A percentile compares a stretch with the other conserved stretches of the same genome.
phyloP scores from a whole-genome alignment of 2,797 vertebrate genomes.

The Euthynnus affinis region DNA sequence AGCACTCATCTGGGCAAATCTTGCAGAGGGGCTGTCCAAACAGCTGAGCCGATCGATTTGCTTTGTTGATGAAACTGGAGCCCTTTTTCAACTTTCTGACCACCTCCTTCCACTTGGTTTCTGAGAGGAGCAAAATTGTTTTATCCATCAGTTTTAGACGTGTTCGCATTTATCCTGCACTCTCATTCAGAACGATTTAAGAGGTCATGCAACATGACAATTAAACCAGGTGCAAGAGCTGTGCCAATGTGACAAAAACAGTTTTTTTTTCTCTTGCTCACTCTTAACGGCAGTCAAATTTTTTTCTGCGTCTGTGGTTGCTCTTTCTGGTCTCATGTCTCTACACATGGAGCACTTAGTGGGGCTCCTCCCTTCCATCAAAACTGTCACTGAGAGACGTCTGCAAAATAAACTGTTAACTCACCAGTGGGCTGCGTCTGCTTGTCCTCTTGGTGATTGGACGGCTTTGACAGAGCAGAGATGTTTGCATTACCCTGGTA shows the following conservation, averaged over 20 bases:
- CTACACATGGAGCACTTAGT: slow-evolving; percentile 13
- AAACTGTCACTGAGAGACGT: background rate
- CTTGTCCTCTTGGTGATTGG: slow-evolving; percentile 82
- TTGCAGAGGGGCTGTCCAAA: slow-evolving; percentile 90
- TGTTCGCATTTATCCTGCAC: background rate
- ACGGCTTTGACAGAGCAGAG: slow-evolving; percentile 68
- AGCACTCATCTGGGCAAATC: slow-evolving; percentile 85
- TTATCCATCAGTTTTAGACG: slow-evolving; percentile 40
- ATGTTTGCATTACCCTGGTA: slow-evolving; percentile 88
- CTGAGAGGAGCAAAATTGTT: slow-evolving; percentile 69
- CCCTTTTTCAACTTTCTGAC: slow-evolving; percentile 86
- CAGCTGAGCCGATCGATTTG: slow-evolving; percentile 70
- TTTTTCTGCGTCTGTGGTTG: slow-evolving; percentile 43
- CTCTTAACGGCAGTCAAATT: slow-evolving; percentile 19
- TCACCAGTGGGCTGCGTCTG: slow-evolving; percentile 87
- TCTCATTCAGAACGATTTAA: background rate
- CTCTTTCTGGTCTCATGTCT: slow-evolving; percentile 29
- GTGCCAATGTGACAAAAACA: background rate
- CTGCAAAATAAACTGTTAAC: slow-evolving; percentile 75
- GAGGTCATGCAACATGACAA: background rate
- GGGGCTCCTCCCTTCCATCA: slow-evolving; percentile 22
- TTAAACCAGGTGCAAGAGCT: background rate
- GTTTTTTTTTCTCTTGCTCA: background rate
- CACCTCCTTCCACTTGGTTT: slow-evolving; percentile 82
- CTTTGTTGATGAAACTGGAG: slow-evolving; percentile 57